phyloP scores from a whole-genome alignment of 2,888 invertebrate genomes.

The Drosophila sordidula region DNA sequence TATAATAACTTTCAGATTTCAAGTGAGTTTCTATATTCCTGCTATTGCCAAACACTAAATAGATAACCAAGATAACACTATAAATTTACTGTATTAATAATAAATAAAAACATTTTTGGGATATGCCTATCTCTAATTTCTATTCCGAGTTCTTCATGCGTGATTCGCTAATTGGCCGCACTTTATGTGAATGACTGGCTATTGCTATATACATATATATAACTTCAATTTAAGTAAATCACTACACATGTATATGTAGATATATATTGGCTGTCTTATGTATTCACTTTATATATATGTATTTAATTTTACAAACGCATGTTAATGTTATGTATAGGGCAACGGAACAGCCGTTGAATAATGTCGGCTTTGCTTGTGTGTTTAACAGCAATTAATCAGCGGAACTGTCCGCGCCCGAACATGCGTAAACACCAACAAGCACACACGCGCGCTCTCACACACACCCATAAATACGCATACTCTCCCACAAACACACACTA shows the following conservation, averaged over 20 bases:
- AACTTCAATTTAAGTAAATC: conserved; percentile 20
- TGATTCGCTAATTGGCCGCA: conserved; percentile 17
- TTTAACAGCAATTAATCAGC: conserved; percentile 78
- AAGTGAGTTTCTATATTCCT: too few relatives aligned
- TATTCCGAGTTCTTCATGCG: too few relatives aligned
- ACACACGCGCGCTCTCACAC: conserved; percentile 11
- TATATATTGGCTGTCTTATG: neutral
- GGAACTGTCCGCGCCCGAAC: conserved; percentile 80
- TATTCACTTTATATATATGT: neutral
- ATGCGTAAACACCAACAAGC: conserved; percentile 68
- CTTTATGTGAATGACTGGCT: conserved; percentile 8
- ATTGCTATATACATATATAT: neutral
- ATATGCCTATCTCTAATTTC: neutral
- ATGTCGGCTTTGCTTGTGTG: conserved; percentile 65
- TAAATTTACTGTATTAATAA: too few relatives aligned
- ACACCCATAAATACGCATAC: conserved; percentile 8
- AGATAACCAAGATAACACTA: too few relatives aligned
- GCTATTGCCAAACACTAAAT: too few relatives aligned
- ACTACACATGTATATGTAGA: neutral
- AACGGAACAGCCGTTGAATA: conserved; percentile 56
- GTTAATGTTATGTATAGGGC: conserved; percentile 30
- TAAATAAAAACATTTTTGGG: too few relatives aligned
- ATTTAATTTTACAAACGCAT: conserved; percentile 18
- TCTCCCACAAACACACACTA: conserved; percentile 10
- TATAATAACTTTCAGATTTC: too few relatives aligned